A percentile compares a stretch with the other conserved stretches of the same genome.
These are phyloP conservation scores for Nematostella vectensis DNA, from an alignment of 92 coral and sea anemone genomes.

Conservation along the genomic window DNA sequence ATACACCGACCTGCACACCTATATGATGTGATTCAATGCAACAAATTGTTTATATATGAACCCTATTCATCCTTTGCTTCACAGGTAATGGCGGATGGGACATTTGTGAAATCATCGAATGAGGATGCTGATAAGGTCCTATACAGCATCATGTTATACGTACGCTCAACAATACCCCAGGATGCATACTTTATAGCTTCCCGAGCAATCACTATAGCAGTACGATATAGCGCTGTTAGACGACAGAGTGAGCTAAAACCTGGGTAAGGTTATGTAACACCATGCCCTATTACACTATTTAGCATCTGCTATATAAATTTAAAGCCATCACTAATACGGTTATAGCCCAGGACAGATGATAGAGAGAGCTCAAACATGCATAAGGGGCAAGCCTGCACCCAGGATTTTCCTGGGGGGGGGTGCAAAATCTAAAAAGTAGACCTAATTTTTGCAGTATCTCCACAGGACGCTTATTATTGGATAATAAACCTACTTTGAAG, in stretches of 20 bases:
- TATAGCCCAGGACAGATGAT: not conserved
- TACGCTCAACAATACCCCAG: conserved; percentile 37
- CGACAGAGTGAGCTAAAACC: conserved; percentile 70
- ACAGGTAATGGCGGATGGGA: conserved; percentile 38
- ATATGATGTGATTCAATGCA: no score
- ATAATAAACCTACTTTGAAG: no score
- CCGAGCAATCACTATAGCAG: conserved; percentile 65
- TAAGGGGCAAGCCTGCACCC: not conserved
- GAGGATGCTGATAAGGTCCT: conserved; percentile 26
- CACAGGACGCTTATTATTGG: no score
- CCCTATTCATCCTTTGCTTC: not conserved
- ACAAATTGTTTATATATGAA: not conserved
- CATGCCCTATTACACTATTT: not conserved
- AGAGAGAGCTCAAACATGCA: not conserved
- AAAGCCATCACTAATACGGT: not conserved
- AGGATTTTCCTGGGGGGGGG: no score
- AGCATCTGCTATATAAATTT: not conserved
- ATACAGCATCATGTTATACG: conserved; percentile 70
- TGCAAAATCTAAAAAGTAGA: no score
- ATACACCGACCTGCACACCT: no score
- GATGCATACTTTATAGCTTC: conserved; percentile 17
- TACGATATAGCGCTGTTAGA: conserved; percentile 90
- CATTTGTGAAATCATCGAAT: conserved; percentile 29
- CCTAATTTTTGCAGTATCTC: no score
- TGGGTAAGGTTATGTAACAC: conserved; percentile 36